phyloP scores from a whole-genome alignment of 2,113 vertebrate genomes.

The Rhynchomys soricoides region DNA sequence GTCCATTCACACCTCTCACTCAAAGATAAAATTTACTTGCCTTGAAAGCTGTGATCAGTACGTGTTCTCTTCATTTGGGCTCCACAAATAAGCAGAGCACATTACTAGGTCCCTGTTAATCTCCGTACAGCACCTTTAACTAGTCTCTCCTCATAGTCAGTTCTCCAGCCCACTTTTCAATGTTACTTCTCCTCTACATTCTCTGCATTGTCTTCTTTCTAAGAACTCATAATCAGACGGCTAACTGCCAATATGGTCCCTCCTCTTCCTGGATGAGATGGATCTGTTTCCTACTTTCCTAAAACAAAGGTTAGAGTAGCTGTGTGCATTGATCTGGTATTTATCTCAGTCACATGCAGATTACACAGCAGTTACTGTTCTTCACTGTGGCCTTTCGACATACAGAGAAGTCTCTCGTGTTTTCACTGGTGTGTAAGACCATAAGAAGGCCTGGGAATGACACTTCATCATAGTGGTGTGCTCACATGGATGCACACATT shows the following conservation, averaged over 20 bases:
- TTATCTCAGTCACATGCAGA: not conserved
- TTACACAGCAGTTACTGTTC: not conserved
- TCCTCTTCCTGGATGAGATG: not conserved
- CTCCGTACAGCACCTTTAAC: slow-evolving; percentile 20
- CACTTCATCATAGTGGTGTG: not conserved
- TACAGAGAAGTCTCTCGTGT: not conserved
- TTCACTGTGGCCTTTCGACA: slow-evolving; percentile 11
- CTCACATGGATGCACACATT: not conserved
- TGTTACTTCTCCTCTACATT: slow-evolving; percentile 16
- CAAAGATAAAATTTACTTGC: not conserved
- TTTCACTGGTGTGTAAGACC: not conserved
- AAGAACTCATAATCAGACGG: not conserved
- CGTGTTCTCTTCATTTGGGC: not conserved
- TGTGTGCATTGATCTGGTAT: not conserved
- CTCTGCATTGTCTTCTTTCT: not conserved
- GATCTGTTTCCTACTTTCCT: not conserved
- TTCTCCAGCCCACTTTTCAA: not conserved
- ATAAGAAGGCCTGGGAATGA: not conserved
- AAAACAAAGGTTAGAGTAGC: not conserved
- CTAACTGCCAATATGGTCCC: not conserved
- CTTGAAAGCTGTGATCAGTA: not conserved
- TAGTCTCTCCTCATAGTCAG: not conserved
- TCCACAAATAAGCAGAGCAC: not conserved
- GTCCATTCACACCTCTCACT: not conserved
- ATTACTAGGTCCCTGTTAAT: not conserved